Evolutionary conservation across 2,113 vertebrate genomes (phyloP).

Genomic region (Oncorhynchus keta): DNA sequence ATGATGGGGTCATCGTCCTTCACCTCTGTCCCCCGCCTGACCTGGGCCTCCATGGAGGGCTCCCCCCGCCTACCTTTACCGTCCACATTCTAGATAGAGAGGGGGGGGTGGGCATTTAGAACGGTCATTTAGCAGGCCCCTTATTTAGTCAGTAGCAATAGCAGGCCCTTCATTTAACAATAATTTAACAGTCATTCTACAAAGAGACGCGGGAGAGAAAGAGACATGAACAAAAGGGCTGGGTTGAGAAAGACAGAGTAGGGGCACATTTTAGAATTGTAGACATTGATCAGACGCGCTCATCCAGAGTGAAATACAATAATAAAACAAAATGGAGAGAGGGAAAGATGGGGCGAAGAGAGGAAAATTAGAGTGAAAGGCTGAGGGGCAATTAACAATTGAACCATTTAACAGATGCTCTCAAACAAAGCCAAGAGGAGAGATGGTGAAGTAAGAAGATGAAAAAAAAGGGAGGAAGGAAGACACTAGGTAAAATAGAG

Average conservation of each 20-base stretch:
- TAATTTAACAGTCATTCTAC: no score
- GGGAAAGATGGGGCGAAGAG: not conserved
- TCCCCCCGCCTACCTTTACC: constrained; percentile 84
- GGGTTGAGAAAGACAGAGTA: no score
- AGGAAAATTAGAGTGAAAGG: no score
- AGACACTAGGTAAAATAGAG: not conserved
- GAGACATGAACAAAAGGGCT: no score
- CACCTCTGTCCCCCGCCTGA: constrained; percentile 85
- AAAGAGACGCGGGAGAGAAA: no score
- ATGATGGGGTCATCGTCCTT: constrained; percentile 97
- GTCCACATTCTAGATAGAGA: constrained; percentile 83
- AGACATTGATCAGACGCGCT: no score
- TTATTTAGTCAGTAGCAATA: not conserved
- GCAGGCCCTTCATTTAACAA: no score
- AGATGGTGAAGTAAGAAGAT: not conserved
- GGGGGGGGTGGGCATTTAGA: not conserved
- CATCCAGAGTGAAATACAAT: no score
- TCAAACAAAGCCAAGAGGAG: not conserved
- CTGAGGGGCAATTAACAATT: no score
- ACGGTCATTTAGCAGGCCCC: not conserved
- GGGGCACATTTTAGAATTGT: no score
- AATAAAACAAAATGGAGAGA: no score
- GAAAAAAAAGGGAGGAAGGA: not conserved
- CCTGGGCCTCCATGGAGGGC: constrained; percentile 81
- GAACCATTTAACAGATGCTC: not conserved